A percentile compares a stretch with the other conserved stretches of the same genome.
Conservation (phyloP, 2,888 invertebrate genomes). For the Andrena trimmerana region DNA sequence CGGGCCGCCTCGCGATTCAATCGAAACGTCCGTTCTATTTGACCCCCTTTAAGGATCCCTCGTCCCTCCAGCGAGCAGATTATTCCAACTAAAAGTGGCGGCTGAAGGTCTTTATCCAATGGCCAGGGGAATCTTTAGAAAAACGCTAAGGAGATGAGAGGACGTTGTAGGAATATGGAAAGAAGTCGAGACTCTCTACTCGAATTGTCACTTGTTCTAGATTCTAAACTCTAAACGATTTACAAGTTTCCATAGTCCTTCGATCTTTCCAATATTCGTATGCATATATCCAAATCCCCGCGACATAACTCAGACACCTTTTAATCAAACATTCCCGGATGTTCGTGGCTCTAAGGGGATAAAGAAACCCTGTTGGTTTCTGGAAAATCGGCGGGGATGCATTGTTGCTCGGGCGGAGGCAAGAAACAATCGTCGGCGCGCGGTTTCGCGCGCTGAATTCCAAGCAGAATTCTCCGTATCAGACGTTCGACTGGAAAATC, state of each 20-base stretch:
- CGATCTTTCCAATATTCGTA: no score
- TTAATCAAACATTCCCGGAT: not conserved
- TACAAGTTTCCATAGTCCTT: no score
- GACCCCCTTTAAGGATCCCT: not conserved
- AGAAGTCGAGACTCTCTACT: no score
- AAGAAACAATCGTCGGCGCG: slow-evolving; percentile 10
- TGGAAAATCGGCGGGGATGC: slow-evolving; percentile 2
- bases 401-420: not conserved
- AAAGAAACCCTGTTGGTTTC: slow-evolving; percentile 14
- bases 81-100: no score
- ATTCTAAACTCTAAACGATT: no score
- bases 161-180: no score
- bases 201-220: no score
- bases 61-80: not conserved
- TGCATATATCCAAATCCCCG: no score
- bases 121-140: no score
- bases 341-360: not conserved
- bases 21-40: not conserved
- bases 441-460: slow-evolving; percentile 3
- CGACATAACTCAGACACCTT: not conserved
- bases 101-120: no score
- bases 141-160: no score
- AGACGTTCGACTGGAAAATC: slow-evolving; percentile 31
- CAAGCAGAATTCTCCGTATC: slow-evolving; percentile 5
- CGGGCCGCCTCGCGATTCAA: not conserved